These are phyloP conservation scores for Copsychus sechellarum DNA, from an alignment of 2,113 vertebrate species.

Conservation along the genomic window DNA sequence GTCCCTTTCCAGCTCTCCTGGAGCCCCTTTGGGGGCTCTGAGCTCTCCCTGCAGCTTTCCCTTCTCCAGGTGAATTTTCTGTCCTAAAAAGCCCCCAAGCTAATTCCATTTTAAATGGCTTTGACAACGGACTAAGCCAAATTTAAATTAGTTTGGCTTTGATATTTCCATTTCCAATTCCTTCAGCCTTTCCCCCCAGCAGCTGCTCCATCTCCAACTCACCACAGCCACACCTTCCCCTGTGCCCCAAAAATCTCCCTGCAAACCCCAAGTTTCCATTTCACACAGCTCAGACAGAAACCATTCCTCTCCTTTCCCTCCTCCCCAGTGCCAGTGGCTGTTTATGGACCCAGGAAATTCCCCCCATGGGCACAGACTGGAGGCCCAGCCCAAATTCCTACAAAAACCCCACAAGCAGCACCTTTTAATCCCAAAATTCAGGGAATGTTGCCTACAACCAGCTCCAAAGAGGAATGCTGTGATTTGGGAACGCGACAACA, in stretches of 20 bases:
- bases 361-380: background rate
- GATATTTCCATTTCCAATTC: background rate
- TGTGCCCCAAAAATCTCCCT: background rate
- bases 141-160: background rate
- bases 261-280: background rate
- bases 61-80: background rate
- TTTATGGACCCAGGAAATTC: background rate
- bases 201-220: background rate
- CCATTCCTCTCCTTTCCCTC: background rate
- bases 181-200: background rate
- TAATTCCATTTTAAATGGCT: background rate
- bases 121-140: background rate
- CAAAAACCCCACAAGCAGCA: accelerated
- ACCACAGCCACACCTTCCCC: background rate
- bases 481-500: accelerated
- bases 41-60: background rate
- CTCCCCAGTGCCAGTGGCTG: background rate
- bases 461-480: background rate
- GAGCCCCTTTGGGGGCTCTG: background rate
- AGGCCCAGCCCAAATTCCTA: background rate
- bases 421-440: accelerated
- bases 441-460: too few species aligned
- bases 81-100: background rate
- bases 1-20: background rate
- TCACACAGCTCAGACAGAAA: background rate